Percentiles rank a stretch among this genome's conserved stretches.
Conservation (phyloP, 2,888 invertebrate species). For the Apodemia duryi region DNA sequence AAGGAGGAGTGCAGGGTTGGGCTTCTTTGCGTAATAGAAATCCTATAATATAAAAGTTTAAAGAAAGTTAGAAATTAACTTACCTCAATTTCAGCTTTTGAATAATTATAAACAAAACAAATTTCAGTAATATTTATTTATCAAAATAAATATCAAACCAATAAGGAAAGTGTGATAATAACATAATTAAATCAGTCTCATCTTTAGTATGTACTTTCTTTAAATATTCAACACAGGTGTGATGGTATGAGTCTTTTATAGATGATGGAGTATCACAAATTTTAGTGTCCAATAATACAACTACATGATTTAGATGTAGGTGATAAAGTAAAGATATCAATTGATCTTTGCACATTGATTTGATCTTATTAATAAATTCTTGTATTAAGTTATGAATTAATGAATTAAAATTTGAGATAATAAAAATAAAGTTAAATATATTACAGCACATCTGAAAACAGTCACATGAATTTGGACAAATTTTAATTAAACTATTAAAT, state of each 20-base stretch:
- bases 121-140: conserved; percentile 16
- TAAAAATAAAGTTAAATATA: conserved; percentile 54
- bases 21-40: too few relatives aligned
- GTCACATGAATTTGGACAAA: conserved; percentile 45
- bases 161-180: conserved; percentile 60
- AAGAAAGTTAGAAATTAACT: too few relatives aligned
- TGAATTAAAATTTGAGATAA: conserved; percentile 47
- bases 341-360: conserved; percentile 33
- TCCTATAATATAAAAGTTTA: too few relatives aligned
- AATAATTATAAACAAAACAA: neutral
- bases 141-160: conserved; percentile 58
- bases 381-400: conserved; percentile 44
- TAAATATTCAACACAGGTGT: conserved; percentile 41
- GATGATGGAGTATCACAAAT: conserved; percentile 36
- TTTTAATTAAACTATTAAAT: conserved; percentile 41
- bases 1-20: too few relatives aligned
- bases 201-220: conserved; percentile 39
- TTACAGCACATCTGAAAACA: conserved; percentile 59
- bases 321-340: conserved; percentile 49
- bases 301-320: conserved; percentile 40
- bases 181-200: conserved; percentile 52
- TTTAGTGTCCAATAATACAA: conserved; percentile 52
- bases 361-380: conserved; percentile 45
- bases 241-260: conserved; percentile 38
- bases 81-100: too few relatives aligned